Percentiles rank a stretch among this genome's conserved stretches.
These are phyloP conservation scores for Ramphastos sulfuratus DNA, from an alignment of 2,113 vertebrate species.

Conservation along the genomic window DNA sequence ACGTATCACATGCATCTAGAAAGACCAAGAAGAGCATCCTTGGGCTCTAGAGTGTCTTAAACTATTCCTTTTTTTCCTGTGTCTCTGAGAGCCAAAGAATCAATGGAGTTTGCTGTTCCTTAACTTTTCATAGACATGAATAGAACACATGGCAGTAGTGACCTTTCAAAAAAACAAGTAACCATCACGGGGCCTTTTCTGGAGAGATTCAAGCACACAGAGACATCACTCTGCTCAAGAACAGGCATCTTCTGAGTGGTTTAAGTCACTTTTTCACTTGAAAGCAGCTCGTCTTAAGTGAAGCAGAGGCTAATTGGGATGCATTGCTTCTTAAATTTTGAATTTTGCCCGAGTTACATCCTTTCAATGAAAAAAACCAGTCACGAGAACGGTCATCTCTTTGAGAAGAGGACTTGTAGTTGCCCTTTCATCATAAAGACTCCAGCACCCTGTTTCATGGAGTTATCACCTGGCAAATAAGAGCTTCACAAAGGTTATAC, in stretches of 20 bases:
- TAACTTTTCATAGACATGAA: neutral
- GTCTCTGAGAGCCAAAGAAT: neutral
- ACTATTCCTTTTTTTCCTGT: neutral
- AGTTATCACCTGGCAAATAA: neutral
- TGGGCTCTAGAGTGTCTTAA: neutral
- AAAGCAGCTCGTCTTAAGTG: neutral
- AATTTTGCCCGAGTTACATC: neutral
- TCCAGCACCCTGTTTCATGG: neutral
- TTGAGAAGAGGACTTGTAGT: neutral
- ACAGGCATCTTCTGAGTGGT: neutral
- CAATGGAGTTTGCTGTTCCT: neutral
- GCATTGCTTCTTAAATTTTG: neutral
- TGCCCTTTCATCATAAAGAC: neutral
- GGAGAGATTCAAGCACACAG: neutral
- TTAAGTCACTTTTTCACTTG: neutral
- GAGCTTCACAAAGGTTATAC: neutral
- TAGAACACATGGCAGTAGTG: neutral
- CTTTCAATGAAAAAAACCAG: neutral
- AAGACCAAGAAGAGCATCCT: neutral
- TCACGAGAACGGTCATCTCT: neutral
- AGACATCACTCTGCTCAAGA: neutral
- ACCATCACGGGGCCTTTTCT: neutral
- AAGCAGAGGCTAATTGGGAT: neutral
- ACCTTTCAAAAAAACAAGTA: neutral
- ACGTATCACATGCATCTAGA: neutral